These are phyloP conservation scores for Fabriciana adippe DNA, from an alignment of 2,888 invertebrate species.

Conservation along the genomic window DNA sequence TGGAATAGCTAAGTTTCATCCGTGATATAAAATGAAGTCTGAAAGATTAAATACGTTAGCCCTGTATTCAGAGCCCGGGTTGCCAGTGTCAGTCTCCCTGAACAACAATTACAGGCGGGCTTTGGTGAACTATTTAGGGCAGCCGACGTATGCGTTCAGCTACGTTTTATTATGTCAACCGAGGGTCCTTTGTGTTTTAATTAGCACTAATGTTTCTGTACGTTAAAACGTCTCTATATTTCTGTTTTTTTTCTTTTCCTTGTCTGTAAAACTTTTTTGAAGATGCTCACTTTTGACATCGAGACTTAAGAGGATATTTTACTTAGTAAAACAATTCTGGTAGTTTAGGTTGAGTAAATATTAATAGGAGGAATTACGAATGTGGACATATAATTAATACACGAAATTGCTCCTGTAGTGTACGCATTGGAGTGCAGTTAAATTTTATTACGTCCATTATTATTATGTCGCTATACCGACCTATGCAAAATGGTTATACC, in stretches of 20 bases:
- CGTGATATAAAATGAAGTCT: not conserved
- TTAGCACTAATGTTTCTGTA: conserved; percentile 50
- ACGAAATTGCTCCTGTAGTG: conserved; percentile 3
- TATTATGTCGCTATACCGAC: conserved; percentile 35
- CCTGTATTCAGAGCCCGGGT: conserved; percentile 15
- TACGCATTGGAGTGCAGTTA: conserved; percentile 44
- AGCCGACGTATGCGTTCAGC: conserved; percentile 51
- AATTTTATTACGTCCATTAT: conserved; percentile 53
- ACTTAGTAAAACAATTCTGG: no score
- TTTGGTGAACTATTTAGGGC: conserved; percentile 68
- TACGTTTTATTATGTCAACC: conserved; percentile 65
- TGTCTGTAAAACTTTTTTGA: not conserved
- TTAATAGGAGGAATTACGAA: no score
- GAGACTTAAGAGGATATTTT: no score
- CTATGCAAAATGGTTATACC: conserved; percentile 53
- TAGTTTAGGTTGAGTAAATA: no score
- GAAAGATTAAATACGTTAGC: conserved; percentile 14
- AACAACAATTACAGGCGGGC: conserved; percentile 62
- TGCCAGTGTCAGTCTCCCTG: conserved; percentile 48
- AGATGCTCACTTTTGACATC: no score
- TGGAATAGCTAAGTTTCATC: no score
- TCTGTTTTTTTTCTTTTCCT: not conserved
- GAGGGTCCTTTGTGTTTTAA: conserved; percentile 70
- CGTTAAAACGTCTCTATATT: not conserved
- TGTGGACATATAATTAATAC: not conserved